Evolutionary conservation across 2,113 vertebrate species (phyloP).

Genomic region (Embiotoca jacksoni): DNA sequence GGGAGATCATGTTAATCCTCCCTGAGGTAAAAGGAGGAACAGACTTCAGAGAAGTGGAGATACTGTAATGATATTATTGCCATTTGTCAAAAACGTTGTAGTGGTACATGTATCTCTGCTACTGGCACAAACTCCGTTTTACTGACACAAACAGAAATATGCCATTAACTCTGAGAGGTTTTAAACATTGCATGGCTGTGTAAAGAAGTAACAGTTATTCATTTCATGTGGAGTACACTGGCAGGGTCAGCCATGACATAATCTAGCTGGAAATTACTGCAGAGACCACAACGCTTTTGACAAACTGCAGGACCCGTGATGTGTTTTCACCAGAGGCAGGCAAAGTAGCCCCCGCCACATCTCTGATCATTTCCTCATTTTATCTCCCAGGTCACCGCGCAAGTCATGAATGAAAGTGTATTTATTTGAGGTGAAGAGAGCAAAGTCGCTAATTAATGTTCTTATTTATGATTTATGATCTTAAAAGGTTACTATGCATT

Average conservation of each 20-base stretch:
- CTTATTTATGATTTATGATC: conserved; percentile 84
- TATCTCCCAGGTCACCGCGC: conserved; percentile 32
- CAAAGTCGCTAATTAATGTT: conserved; percentile 81
- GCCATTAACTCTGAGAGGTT: background rate
- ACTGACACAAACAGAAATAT: conserved; percentile 9
- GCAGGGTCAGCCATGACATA: conserved; percentile 16
- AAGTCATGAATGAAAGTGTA: conserved; percentile 83
- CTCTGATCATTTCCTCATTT: conserved; percentile 25
- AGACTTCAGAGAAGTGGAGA: conserved; percentile 31
- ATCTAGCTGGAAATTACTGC: conserved; percentile 8
- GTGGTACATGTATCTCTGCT: conserved; percentile 6
- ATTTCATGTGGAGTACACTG: conserved; percentile 4
- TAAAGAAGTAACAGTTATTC: conserved; percentile 12
- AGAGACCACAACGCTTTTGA: conserved; percentile 29
- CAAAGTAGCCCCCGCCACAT: background rate
- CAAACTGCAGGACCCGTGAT: conserved; percentile 6
- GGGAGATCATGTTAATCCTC: conserved; percentile 67
- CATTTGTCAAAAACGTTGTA: conserved; percentile 34
- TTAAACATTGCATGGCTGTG: conserved; percentile 12
- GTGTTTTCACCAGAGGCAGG: conserved; percentile 13
- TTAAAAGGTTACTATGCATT: conserved; percentile 87
- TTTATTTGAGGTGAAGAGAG: conserved; percentile 88
- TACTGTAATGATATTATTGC: background rate
- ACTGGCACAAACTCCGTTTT: background rate
- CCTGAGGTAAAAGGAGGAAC: conserved; percentile 23